Evolutionary conservation across 1,140 invertebrate genomes (phyloP).

Genomic region (Sinonovacula constricta): DNA sequence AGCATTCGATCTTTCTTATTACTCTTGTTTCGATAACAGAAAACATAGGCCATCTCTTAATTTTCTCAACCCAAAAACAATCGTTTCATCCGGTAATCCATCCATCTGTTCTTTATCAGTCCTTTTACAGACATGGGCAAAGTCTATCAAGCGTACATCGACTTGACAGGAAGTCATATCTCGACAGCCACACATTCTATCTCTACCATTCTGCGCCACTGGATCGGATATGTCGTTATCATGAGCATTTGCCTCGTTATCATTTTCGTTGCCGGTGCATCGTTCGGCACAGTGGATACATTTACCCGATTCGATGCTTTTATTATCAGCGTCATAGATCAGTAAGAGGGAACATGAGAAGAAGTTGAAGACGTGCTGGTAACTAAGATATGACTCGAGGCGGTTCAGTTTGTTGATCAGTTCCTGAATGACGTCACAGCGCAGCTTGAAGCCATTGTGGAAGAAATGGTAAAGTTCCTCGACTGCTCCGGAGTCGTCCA

Average conservation of each 20-base stretch:
- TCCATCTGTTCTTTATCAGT: not conserved
- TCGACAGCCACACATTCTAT: too few relatives aligned
- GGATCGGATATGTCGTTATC: not conserved
- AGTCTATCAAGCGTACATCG: conserved; percentile 46
- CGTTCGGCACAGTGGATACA: not conserved
- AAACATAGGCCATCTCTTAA: too few relatives aligned
- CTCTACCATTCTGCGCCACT: too few relatives aligned
- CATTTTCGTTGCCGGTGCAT: not conserved
- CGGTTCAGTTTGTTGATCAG: conserved; percentile 16
- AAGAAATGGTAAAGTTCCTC: conserved; percentile 36
- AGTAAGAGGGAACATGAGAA: conserved; percentile 29
- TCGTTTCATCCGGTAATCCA: not conserved
- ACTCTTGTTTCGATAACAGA: too few relatives aligned
- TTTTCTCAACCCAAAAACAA: not conserved
- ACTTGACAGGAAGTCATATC: not conserved
- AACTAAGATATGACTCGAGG: not conserved
- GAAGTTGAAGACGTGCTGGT: conserved; percentile 19
- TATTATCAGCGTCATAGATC: conserved; percentile 16
- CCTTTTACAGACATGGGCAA: conserved; percentile 39
- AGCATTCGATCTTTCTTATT: too few relatives aligned
- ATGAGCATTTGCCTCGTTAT: not conserved
- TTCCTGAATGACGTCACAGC: not conserved
- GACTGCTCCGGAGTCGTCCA: conserved; percentile 6
- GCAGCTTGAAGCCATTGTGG: conserved; percentile 28
- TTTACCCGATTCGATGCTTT: not conserved